Evolutionary conservation across 2,113 vertebrate species (phyloP).

Genomic region (Nannobrachium achirus): DNA sequence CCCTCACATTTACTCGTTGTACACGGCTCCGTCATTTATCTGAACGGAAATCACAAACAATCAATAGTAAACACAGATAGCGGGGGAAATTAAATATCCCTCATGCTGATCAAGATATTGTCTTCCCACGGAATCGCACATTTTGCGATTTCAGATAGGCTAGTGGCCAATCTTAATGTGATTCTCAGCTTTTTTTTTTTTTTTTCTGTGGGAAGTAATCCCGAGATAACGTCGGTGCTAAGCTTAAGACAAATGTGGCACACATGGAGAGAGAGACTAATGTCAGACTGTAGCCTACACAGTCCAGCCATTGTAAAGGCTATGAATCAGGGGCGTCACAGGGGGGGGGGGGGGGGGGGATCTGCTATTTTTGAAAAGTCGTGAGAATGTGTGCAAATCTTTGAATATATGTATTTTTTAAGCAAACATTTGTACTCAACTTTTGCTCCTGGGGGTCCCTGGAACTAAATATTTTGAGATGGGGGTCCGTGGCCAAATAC

Average conservation of each 20-base stretch:
- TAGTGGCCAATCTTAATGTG: slow-evolving; percentile 50
- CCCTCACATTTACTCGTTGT: slow-evolving; percentile 54
- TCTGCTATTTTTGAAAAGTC: too few species aligned
- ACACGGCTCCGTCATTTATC: slow-evolving; percentile 62
- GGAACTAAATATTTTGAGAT: too few species aligned
- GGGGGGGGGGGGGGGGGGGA: too few species aligned
- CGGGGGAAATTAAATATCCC: slow-evolving; percentile 49
- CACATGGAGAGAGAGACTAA: slow-evolving; percentile 55
- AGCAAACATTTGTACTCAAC: too few species aligned
- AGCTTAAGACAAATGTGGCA: slow-evolving; percentile 51
- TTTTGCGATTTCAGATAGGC: slow-evolving; percentile 58
- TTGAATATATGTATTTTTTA: too few species aligned
- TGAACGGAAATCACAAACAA: slow-evolving; percentile 52
- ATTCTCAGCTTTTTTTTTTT: slow-evolving; percentile 41
- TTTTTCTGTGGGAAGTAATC: slow-evolving; percentile 27
- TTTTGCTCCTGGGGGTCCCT: too few species aligned
- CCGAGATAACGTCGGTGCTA: slow-evolving; percentile 26
- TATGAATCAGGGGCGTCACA: too few species aligned
- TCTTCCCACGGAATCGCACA: slow-evolving; percentile 32
- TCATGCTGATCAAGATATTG: slow-evolving; percentile 42
- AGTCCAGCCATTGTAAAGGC: slow-evolving; percentile 67
- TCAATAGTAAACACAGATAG: slow-evolving; percentile 45
- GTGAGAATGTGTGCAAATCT: too few species aligned
- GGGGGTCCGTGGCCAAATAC: too few species aligned
- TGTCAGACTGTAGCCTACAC: slow-evolving; percentile 56